Conservation (phyloP, 2,888 invertebrate species). For the Drepanosiphum platanoidis region DNA sequence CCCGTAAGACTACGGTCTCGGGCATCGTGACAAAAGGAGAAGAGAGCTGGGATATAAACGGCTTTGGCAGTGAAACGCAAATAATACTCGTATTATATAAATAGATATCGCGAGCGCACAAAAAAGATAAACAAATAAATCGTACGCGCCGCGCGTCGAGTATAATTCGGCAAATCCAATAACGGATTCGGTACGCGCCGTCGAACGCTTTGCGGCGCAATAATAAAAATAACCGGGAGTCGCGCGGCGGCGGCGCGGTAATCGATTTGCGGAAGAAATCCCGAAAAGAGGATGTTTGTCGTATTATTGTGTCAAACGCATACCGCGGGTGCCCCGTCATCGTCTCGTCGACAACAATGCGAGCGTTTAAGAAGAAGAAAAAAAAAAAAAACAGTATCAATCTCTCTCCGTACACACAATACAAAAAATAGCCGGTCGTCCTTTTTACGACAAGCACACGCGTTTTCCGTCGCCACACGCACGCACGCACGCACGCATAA, state of each 20-base stretch:
- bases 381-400: not conserved
- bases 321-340: conserved; percentile 7
- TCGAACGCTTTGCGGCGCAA: conserved; percentile 18
- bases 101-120: conserved; percentile 21
- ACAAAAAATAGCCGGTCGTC: not conserved
- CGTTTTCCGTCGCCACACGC: not conserved
- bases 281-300: conserved; percentile 52
- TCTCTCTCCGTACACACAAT: not conserved
- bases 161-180: conserved; percentile 55
- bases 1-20: no score
- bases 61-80: not conserved
- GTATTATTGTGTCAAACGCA: conserved; percentile 27
- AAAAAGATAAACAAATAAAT: not conserved
- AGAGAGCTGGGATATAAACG: no score
- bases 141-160: conserved; percentile 5
- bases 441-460: not conserved
- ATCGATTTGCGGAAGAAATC: conserved; percentile 60
- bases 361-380: not conserved
- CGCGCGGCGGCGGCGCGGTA: not conserved
- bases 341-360: not conserved
- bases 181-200: conserved; percentile 46
- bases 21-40: no score
- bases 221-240: not conserved
- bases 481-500: not conserved
- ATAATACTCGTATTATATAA: not conserved